These are phyloP conservation scores for Raja brachyura DNA, from an alignment of 2,113 vertebrate species.

Conservation along the genomic window DNA sequence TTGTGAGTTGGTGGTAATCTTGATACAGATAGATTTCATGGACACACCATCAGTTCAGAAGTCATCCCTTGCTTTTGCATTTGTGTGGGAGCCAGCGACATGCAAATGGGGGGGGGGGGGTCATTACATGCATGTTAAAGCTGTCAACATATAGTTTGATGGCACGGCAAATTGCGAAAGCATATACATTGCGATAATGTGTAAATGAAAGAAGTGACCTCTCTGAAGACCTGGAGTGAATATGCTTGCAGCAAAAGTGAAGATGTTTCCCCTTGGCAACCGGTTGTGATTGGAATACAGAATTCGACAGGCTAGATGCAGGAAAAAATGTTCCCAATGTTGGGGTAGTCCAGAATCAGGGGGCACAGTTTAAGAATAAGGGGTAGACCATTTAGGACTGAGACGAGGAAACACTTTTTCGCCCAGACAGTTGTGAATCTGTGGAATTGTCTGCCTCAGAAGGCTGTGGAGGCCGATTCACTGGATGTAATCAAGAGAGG, in stretches of 20 bases:
- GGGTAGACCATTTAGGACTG: too few relatives aligned
- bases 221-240: too few relatives aligned
- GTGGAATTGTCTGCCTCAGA: too few relatives aligned
- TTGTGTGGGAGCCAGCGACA: background rate
- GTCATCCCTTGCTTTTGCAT: background rate
- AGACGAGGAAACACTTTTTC: too few relatives aligned
- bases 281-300: background rate
- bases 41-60: background rate
- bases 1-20: background rate
- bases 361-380: too few relatives aligned
- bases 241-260: background rate
- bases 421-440: too few relatives aligned
- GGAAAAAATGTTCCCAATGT: too few relatives aligned
- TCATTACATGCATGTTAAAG: background rate
- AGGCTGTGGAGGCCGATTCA: too few relatives aligned
- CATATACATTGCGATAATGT: background rate
- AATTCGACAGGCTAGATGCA: too few relatives aligned
- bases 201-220: background rate
- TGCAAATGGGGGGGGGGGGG: background rate
- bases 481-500: too few relatives aligned
- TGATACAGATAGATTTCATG: background rate
- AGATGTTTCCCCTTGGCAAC: too few relatives aligned
- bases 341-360: too few relatives aligned
- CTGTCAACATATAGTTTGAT: background rate
- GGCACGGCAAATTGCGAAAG: background rate